Conservation (phyloP, 30 jellyfish, hydroid and myxozoan genomes). For the Catostylus mosaicus region DNA sequence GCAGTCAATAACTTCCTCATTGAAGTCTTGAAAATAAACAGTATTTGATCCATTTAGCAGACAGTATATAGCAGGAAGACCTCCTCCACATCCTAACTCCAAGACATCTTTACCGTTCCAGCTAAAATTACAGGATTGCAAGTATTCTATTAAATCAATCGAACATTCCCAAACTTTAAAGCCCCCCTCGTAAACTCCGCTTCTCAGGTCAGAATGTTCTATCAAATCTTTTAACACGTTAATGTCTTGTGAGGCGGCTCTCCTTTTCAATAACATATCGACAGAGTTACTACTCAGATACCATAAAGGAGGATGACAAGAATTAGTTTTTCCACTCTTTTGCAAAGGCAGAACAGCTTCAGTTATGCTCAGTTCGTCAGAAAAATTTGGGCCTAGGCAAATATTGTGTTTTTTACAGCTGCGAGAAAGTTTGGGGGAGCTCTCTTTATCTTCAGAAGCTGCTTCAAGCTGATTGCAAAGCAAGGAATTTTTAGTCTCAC, state of each 20-base stretch:
- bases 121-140: slow-evolving; percentile 6
- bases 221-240: slow-evolving; percentile 17
- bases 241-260: background rate
- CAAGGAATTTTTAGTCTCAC: background rate
- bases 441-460: background rate
- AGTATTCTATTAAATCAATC: slow-evolving; percentile 66
- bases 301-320: background rate
- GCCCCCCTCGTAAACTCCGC: slow-evolving; percentile 98
- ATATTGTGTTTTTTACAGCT: background rate
- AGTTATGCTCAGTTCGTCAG: background rate
- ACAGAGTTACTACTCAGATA: slow-evolving; percentile 16
- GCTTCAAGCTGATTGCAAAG: background rate
- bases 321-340: background rate
- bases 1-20: slow-evolving; percentile 85
- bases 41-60: slow-evolving; percentile 63
- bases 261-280: background rate
- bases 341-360: background rate
- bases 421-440: background rate
- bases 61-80: slow-evolving; percentile 72
- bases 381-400: background rate
- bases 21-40: slow-evolving; percentile 91
- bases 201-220: slow-evolving; percentile 71
- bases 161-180: slow-evolving; percentile 98
- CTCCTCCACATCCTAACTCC: slow-evolving; percentile 98
- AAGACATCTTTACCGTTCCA: slow-evolving; percentile 51